Evolutionary conservation across 2,113 vertebrate species (phyloP).

Genomic region (Phrynocephalus versicolor): DNA sequence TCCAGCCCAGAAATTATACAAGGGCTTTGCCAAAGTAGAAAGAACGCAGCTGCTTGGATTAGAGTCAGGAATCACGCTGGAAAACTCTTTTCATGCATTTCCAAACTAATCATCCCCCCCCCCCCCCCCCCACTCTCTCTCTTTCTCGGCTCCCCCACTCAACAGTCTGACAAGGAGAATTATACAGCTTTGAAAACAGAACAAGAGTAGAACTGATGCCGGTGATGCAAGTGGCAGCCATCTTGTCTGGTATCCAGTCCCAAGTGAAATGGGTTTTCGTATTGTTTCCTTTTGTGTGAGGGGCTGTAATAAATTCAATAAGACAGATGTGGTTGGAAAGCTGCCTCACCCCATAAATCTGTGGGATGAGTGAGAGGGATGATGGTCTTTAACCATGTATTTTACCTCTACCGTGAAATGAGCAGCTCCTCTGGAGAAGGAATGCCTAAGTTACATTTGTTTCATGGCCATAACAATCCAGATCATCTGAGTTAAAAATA

Average conservation of each 20-base stretch:
- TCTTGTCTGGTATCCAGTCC: neutral
- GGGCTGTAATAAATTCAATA: neutral
- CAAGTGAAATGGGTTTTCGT: neutral
- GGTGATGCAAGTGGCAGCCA: neutral
- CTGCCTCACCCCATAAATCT: neutral
- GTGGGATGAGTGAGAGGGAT: neutral
- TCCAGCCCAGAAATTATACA: conserved; percentile 27
- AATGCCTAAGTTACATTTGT: too few relatives aligned
- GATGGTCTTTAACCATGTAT: too few relatives aligned
- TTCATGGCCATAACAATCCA: too few relatives aligned
- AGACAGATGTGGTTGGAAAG: neutral
- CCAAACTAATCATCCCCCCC: conserved; percentile 20
- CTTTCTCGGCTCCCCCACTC: conserved; percentile 20
- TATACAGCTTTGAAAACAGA: conserved; percentile 13
- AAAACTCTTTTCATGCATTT: conserved; percentile 30
- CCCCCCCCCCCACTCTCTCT: too few relatives aligned
- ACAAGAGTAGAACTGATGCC: neutral
- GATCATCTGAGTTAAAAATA: too few relatives aligned
- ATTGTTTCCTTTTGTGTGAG: neutral
- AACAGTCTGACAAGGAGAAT: conserved; percentile 30
- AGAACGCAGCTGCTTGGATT: conserved; percentile 35
- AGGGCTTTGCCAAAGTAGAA: conserved; percentile 20
- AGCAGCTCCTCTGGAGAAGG: too few relatives aligned
- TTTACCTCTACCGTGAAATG: too few relatives aligned
- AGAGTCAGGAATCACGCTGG: conserved; percentile 20